phyloP scores from a whole-genome alignment of 2,888 invertebrate species.

The Amiota minor region DNA sequence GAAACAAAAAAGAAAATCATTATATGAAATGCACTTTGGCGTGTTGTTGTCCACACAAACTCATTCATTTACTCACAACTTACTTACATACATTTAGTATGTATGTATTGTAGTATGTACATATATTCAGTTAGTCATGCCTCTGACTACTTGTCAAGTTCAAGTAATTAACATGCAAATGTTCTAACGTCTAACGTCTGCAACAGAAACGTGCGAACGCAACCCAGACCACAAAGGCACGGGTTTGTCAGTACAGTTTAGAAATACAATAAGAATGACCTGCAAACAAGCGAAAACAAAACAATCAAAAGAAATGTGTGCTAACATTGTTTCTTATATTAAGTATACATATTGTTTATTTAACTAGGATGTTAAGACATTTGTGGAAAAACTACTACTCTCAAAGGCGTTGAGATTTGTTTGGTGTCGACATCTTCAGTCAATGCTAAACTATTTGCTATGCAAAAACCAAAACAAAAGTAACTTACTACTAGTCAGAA shows the following conservation, averaged over 20 bases:
- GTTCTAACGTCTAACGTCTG: slow-evolving; percentile 29
- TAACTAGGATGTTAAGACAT: no score
- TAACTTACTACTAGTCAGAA: neutral
- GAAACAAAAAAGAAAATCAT: no score
- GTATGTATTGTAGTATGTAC: neutral
- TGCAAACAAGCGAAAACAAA: no score
- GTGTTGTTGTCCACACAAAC: neutral
- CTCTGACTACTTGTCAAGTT: neutral
- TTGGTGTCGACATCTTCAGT: slow-evolving; percentile 32
- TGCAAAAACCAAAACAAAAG: neutral
- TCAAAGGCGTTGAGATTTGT: no score
- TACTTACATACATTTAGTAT: neutral
- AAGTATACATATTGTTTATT: no score
- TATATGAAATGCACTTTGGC: neutral
- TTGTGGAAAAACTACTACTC: no score
- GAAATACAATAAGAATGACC: no score
- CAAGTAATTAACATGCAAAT: slow-evolving; percentile 60
- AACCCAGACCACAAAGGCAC: no score
- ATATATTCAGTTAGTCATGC: slow-evolving; percentile 1
- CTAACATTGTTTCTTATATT: no score
- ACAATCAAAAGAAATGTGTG: no score
- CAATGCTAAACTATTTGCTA: slow-evolving; percentile 29
- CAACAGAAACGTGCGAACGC: no score
- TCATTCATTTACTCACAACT: neutral
- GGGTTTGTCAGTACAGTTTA: no score